These are phyloP conservation scores for Myripristis murdjan DNA, from an alignment of 2,797 vertebrate species.

Conservation along the genomic window DNA sequence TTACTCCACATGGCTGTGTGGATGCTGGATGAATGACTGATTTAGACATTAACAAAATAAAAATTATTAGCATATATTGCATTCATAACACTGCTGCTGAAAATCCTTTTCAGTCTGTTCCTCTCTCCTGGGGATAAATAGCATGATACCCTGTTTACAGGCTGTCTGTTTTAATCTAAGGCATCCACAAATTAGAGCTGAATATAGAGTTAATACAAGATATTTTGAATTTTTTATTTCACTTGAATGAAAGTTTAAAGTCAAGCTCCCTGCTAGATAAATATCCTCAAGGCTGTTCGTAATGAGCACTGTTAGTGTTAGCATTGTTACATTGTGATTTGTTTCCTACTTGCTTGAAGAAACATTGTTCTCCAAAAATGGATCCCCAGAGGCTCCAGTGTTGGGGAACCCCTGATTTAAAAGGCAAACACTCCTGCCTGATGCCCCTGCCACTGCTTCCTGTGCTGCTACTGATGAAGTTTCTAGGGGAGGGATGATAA, in stretches of 20 bases:
- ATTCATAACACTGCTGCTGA: slow-evolving; percentile 49
- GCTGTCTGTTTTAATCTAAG: slow-evolving; percentile 14
- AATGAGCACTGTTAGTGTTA: slow-evolving; percentile 50
- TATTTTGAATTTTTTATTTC: slow-evolving; percentile 17
- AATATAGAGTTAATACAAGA: slow-evolving; percentile 26
- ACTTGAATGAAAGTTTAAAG: slow-evolving; percentile 31
- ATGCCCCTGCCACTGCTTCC: slow-evolving; percentile 65
- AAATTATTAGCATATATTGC: slow-evolving; percentile 59
- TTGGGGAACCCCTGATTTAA: slow-evolving; percentile 81
- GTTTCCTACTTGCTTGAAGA: slow-evolving; percentile 50
- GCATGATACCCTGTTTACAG: slow-evolving; percentile 23
- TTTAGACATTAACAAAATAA: slow-evolving; percentile 66
- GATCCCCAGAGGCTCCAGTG: slow-evolving; percentile 54
- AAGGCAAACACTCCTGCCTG: slow-evolving; percentile 67
- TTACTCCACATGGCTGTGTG: slow-evolving; percentile 53
- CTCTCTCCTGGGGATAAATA: slow-evolving; percentile 44
- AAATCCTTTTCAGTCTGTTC: slow-evolving; percentile 27
- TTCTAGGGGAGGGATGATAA: slow-evolving; percentile 80
- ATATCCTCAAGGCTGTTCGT: slow-evolving; percentile 34
- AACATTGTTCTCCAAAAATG: slow-evolving; percentile 41
- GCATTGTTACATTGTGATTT: slow-evolving; percentile 55
- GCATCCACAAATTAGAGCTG: slow-evolving; percentile 31
- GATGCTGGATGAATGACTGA: slow-evolving; percentile 62
- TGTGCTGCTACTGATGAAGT: slow-evolving; percentile 80
- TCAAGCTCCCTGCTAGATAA: slow-evolving; percentile 17